phyloP scores from a whole-genome alignment of 2,888 invertebrate species.

The Acronicta leporina region DNA sequence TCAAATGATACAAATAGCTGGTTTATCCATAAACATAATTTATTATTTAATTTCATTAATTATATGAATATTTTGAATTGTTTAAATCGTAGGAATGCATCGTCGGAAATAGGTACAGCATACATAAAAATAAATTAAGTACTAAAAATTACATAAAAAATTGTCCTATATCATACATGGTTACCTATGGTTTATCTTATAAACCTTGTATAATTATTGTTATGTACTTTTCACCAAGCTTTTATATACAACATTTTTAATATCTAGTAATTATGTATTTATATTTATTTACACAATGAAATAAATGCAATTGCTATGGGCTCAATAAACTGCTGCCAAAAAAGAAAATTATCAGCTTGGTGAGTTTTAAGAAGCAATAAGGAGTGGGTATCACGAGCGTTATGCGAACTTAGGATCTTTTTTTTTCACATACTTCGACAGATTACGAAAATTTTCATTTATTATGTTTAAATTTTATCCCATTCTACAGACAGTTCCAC shows the following conservation, averaged over 20 bases:
- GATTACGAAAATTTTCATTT: constrained; percentile 4
- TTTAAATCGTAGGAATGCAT: constrained; percentile 85
- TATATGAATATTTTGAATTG: constrained; percentile 78
- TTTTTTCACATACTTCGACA: constrained; percentile 11
- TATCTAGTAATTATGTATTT: constrained; percentile 56
- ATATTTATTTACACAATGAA: constrained; percentile 65
- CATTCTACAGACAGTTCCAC: constrained; percentile 17
- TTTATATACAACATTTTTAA: constrained; percentile 72
- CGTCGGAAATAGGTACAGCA: constrained; percentile 72
- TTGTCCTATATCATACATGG: constrained; percentile 74
- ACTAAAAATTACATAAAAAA: constrained; percentile 78
- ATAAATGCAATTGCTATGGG: constrained; percentile 72
- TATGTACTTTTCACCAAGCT: constrained; percentile 76
- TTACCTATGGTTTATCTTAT: constrained; percentile 82
- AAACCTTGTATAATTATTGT: constrained; percentile 73
- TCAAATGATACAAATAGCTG: constrained; percentile 51
- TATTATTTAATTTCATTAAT: constrained; percentile 70
- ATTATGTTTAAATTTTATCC: constrained; percentile 9
- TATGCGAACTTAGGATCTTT: constrained; percentile 1
- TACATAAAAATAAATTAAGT: constrained; percentile 86
- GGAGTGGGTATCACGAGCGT: constrained; percentile 22
- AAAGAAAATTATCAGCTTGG: constrained; percentile 47
- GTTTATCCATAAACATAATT: constrained; percentile 80
- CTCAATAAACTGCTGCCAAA: constrained; percentile 40
- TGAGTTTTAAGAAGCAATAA: constrained; percentile 45